Conservation (phyloP, 2,113 vertebrate genomes). For the Camelus dromedarius region DNA sequence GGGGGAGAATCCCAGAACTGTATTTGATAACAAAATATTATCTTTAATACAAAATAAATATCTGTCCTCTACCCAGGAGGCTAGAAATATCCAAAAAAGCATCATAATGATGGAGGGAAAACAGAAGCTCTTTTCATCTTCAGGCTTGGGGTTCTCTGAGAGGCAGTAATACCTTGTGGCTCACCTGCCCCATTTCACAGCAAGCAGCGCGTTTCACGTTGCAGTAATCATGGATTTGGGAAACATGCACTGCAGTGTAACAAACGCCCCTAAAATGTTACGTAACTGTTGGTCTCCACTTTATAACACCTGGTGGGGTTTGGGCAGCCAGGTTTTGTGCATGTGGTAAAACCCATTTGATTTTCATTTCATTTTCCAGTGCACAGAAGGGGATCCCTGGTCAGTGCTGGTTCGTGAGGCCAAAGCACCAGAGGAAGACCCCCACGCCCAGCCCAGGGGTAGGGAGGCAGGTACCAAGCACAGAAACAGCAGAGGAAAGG, state of each 20-base stretch:
- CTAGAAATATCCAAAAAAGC: conserved; percentile 42
- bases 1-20: neutral
- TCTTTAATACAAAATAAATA: conserved; percentile 40
- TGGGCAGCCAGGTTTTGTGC: neutral
- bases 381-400: neutral
- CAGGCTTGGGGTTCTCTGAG: neutral
- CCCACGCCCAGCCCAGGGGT: neutral
- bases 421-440: neutral
- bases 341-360: neutral
- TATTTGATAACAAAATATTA: neutral
- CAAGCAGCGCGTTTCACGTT: conserved; percentile 1
- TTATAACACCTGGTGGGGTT: neutral
- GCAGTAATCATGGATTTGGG: neutral
- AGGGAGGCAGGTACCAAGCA: neutral
- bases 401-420: neutral
- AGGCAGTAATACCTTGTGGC: conserved; percentile 53
- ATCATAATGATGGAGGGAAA: conserved; percentile 51
- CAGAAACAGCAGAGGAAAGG: neutral
- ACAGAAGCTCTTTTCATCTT: conserved; percentile 14
- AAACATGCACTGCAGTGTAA: conserved; percentile 12
- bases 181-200: conserved; percentile 60
- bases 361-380: neutral
- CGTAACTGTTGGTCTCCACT: neutral
- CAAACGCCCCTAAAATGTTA: conserved; percentile 24
- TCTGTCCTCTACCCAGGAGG: conserved; percentile 28